Evolutionary conservation across 2,797 vertebrate species (phyloP).

Genomic region (Microcaecilia unicolor): DNA sequence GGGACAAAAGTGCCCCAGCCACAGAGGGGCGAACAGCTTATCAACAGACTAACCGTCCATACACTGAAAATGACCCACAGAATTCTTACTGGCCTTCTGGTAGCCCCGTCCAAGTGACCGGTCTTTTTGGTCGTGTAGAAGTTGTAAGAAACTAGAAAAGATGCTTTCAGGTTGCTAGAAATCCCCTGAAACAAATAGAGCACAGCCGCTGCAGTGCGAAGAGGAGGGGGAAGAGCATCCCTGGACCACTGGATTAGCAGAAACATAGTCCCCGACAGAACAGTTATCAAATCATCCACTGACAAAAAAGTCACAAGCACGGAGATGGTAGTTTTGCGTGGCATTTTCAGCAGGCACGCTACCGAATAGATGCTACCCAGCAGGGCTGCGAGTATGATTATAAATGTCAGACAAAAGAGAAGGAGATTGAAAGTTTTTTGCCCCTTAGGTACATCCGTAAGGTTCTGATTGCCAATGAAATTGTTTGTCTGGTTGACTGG

Average conservation of each 20-base stretch:
- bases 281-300: constrained; percentile 80
- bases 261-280: constrained; percentile 74
- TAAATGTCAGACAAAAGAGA: constrained; percentile 72
- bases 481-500: too few relatives aligned
- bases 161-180: constrained; percentile 86
- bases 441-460: constrained; percentile 39
- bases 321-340: constrained; percentile 66
- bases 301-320: constrained; percentile 84
- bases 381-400: constrained; percentile 61
- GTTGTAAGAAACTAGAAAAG: constrained; percentile 78
- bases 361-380: constrained; percentile 78
- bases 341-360: constrained; percentile 64
- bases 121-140: constrained; percentile 66
- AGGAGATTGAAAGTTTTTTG: constrained; percentile 53
- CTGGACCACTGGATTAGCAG: constrained; percentile 73
- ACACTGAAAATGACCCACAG: constrained; percentile 57
- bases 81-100: constrained; percentile 40
- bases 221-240: constrained; percentile 26
- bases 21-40: constrained; percentile 75
- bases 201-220: constrained; percentile 79
- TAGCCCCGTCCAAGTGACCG: constrained; percentile 45
- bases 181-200: constrained; percentile 87
- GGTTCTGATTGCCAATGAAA: constrained; percentile 34
- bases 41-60: constrained; percentile 72
- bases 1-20: constrained; percentile 79